Conservation (phyloP, 2,113 vertebrate species). For the Heterochromis multidens region DNA sequence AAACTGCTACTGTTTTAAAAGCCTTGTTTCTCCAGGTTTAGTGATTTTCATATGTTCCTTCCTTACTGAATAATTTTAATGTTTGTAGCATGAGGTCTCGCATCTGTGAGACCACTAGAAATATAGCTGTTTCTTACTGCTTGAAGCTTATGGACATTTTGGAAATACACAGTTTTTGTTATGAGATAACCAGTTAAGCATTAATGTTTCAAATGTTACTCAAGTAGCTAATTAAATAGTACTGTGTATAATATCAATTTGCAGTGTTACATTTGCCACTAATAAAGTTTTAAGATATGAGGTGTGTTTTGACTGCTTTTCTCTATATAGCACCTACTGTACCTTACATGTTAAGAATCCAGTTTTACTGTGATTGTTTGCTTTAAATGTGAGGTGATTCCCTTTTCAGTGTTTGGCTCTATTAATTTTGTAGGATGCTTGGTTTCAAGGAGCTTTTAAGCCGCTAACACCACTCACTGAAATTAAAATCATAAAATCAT, state of each 20-base stretch:
- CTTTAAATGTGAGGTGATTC: neutral
- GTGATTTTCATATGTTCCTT: neutral
- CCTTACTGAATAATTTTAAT: neutral
- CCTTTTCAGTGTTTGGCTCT: neutral
- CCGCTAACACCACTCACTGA: neutral
- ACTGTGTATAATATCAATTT: neutral
- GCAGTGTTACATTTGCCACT: neutral
- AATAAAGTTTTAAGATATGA: slow-evolving; percentile 38
- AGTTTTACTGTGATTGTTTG: neutral
- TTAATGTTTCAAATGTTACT: neutral
- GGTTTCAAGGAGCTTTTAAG: neutral
- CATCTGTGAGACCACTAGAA: neutral
- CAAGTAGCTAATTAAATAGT: neutral
- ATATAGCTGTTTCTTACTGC: neutral
- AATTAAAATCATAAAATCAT: neutral
- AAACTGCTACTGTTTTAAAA: neutral
- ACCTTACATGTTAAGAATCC: neutral
- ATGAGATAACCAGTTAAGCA: neutral
- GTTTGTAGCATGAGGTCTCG: neutral
- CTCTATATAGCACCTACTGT: neutral
- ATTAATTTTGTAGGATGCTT: neutral
- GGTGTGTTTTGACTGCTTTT: slow-evolving; percentile 21
- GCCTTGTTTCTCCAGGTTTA: neutral
- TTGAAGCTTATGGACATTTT: neutral
- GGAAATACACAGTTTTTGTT: neutral